Evolutionary conservation across 2,888 invertebrate species (phyloP).

Genomic region (Epistrophe eligans): DNA sequence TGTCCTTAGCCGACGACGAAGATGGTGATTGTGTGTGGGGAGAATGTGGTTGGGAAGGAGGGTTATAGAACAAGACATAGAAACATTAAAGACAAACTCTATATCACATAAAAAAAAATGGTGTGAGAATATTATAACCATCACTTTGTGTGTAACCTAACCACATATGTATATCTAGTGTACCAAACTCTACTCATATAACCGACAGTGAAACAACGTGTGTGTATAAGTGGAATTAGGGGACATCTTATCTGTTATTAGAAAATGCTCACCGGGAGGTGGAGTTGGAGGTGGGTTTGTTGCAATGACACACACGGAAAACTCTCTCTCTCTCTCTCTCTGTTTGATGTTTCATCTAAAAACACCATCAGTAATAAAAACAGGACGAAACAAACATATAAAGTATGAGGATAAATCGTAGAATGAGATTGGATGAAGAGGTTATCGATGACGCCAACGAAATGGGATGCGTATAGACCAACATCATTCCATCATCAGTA

Average conservation of each 20-base stretch:
- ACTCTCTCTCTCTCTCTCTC: neutral
- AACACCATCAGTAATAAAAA: constrained; percentile 62
- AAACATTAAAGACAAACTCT: constrained; percentile 18
- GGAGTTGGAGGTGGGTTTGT: neutral
- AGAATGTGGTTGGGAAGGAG: neutral
- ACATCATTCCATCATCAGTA: constrained; percentile 7
- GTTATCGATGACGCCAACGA: constrained; percentile 65
- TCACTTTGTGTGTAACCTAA: constrained; percentile 49
- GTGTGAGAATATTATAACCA: constrained; percentile 48
- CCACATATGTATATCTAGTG: constrained; percentile 28
- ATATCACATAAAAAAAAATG: constrained; percentile 26
- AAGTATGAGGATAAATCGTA: neutral
- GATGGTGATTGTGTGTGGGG: neutral
- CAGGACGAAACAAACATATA: constrained; percentile 21
- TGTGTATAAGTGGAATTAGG: constrained; percentile 67
- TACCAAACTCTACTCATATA: constrained; percentile 30
- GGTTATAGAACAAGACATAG: neutral
- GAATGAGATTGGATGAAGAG: constrained; percentile 59
- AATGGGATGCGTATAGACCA: constrained; percentile 56
- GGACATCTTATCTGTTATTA: constrained; percentile 73
- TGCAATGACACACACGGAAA: constrained; percentile 67
- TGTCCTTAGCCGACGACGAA: neutral
- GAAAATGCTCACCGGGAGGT: constrained; percentile 7
- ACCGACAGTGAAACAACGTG: constrained; percentile 52
- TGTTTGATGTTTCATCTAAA: constrained; percentile 16